Conservation (phyloP, 2,888 invertebrate species). For the Drosophila affinis region DNA sequence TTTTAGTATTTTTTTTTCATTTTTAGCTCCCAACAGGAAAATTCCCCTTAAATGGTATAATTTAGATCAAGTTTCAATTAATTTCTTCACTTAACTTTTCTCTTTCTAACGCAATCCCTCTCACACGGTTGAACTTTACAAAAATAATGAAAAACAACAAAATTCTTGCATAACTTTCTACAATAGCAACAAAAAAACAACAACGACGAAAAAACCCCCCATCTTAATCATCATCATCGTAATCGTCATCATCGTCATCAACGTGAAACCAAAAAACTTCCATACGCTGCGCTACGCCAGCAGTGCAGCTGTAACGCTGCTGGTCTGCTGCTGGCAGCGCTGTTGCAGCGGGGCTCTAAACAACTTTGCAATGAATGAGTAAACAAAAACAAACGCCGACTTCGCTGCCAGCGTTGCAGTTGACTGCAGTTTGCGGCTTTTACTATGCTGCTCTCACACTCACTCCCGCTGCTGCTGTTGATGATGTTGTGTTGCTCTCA, state of each 20-base stretch:
- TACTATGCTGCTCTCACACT: not conserved
- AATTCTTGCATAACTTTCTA: conserved; percentile 70
- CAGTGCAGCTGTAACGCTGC: conserved; percentile 44
- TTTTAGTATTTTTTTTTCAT: too few relatives aligned
- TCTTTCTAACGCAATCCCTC: not conserved
- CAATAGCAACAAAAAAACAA: conserved; percentile 22
- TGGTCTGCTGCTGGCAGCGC: not conserved
- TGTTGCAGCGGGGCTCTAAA: conserved; percentile 51
- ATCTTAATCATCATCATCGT: conserved; percentile 24
- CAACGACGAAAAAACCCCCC: conserved; percentile 12
- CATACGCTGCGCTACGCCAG: conserved; percentile 51
- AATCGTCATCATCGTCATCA: not conserved
- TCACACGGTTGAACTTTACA: conserved; percentile 10
- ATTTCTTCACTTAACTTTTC: not conserved
- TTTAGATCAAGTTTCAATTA: not conserved
- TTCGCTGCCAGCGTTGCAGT: conserved; percentile 47
- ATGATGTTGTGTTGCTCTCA: too few relatives aligned
- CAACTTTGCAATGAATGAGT: conserved; percentile 68
- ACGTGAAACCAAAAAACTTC: conserved; percentile 19
- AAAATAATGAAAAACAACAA: conserved; percentile 8
- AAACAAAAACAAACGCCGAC: conserved; percentile 74
- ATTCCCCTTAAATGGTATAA: not conserved
- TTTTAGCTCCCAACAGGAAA: too few relatives aligned
- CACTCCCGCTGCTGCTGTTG: not conserved
- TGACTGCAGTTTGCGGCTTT: conserved; percentile 14